Evolutionary conservation across 2,888 invertebrate species (phyloP).

Genomic region (Philereme transversata): DNA sequence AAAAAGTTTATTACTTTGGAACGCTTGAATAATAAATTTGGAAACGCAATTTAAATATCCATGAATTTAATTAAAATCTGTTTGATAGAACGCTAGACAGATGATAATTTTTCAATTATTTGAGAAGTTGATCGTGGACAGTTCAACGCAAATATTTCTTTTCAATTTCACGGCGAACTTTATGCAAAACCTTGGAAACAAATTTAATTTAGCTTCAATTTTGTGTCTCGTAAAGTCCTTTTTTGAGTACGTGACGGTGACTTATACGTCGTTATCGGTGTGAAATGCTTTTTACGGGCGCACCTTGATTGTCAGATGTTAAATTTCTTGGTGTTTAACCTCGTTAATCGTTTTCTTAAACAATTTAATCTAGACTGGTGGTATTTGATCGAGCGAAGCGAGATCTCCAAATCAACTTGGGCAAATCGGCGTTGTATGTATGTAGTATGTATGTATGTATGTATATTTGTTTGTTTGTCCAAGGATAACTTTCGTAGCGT

Average conservation of each 20-base stretch:
- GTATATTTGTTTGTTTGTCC: too few relatives aligned
- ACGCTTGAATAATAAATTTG: conserved; percentile 2
- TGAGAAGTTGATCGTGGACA: conserved; percentile 35
- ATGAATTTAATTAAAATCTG: conserved; percentile 18
- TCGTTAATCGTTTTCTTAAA: conserved; percentile 1
- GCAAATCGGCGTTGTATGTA: too few relatives aligned
- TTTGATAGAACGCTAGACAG: conserved; percentile 16
- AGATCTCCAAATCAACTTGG: too few relatives aligned
- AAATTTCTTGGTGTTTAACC: conserved; percentile 1
- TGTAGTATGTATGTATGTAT: too few relatives aligned
- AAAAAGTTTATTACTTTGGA: conserved; percentile 1
- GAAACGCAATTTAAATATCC: conserved; percentile 14
- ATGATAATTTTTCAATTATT: conserved; percentile 27
- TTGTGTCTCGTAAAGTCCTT: conserved; percentile 44
- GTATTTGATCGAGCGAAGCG: too few relatives aligned
- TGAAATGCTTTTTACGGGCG: conserved; percentile 12
- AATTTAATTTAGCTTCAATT: conserved; percentile 52
- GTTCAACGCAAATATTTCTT: conserved; percentile 37
- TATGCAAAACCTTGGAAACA: conserved; percentile 41
- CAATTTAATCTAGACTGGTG: conserved; percentile 7
- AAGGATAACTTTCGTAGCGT: too few relatives aligned
- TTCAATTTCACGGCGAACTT: conserved; percentile 35
- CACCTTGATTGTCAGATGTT: conserved; percentile 9
- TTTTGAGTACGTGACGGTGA: conserved; percentile 39
- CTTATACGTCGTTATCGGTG: conserved; percentile 24